A percentile compares a stretch with the other conserved stretches of the same genome.
These are phyloP conservation scores for Aplocera efformata DNA, from an alignment of 2,888 invertebrate species.

Conservation along the genomic window DNA sequence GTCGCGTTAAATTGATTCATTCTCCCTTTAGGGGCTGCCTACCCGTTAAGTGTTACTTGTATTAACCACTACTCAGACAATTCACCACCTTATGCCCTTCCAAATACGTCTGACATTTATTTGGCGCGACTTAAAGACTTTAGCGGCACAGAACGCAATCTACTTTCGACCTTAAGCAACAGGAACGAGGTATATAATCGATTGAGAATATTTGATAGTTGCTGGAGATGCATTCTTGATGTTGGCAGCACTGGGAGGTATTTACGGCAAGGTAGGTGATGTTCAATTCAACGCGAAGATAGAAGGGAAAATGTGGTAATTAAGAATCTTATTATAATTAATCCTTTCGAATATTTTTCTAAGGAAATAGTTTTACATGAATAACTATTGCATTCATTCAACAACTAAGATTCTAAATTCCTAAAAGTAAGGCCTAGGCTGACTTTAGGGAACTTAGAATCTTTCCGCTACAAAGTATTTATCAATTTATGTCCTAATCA, in stretches of 20 bases:
- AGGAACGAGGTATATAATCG: conserved; percentile 1
- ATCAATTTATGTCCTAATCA: no score
- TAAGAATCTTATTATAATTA: no score
- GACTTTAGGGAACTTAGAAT: no score
- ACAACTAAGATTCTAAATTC: no score
- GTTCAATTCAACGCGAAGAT: conserved; percentile 29
- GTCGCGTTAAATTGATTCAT: conserved; percentile 52
- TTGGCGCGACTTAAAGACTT: conserved; percentile 15
- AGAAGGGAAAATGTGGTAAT: background rate
- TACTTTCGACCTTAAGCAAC: conserved; percentile 7
- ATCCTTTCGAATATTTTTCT: no score
- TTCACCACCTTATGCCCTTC: conserved; percentile 13
- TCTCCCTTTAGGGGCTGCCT: conserved; percentile 34
- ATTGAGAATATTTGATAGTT: conserved; percentile 9
- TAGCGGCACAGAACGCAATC: conserved; percentile 7
- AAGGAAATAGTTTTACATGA: no score
- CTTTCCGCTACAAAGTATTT: no score
- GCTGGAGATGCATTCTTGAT: conserved; percentile 36
- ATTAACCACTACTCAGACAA: conserved; percentile 8
- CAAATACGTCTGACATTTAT: conserved; percentile 15
- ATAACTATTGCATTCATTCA: no score
- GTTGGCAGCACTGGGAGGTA: conserved; percentile 28
- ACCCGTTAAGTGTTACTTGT: conserved; percentile 33
- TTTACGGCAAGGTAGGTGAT: conserved; percentile 35
- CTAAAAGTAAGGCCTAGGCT: no score